These are phyloP conservation scores for Drosophila takahashii DNA, from an alignment of 1,140 invertebrate species.

Conservation along the genomic window DNA sequence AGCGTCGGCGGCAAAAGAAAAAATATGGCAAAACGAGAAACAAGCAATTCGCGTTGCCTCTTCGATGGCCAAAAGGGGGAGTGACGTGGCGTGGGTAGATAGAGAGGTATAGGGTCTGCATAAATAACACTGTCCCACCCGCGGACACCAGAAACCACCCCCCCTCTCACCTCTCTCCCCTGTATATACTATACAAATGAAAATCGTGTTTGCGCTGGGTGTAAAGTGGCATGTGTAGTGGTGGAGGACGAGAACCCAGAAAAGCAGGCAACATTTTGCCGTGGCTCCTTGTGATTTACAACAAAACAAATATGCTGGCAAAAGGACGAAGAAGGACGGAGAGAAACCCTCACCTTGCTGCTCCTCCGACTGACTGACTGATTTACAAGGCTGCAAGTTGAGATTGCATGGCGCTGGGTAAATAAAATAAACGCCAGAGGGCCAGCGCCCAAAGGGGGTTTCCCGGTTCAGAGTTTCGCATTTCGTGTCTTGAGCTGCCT, in stretches of 20 bases:
- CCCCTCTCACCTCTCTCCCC: no score
- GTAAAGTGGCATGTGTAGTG: conserved; percentile 80
- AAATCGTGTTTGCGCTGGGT: conserved; percentile 79
- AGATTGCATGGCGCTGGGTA: conserved; percentile 79
- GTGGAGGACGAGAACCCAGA: conserved; percentile 27
- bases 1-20: conserved; percentile 53
- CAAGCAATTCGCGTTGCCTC: conserved; percentile 67
- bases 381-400: conserved; percentile 79
- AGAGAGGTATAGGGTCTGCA: conserved; percentile 67
- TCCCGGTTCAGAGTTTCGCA: conserved; percentile 24
- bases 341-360: conserved; percentile 57
- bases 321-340: conserved; percentile 7
- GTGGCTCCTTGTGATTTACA: conserved; percentile 79
- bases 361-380: conserved; percentile 61
- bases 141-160: neutral
- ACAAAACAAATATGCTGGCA: conserved; percentile 80
- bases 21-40: conserved; percentile 69
- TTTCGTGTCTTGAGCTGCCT: conserved; percentile 50
- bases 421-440: conserved; percentile 74
- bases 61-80: conserved; percentile 41
- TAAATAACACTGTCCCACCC: conserved; percentile 61
- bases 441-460: neutral
- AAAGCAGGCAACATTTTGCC: conserved; percentile 64
- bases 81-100: conserved; percentile 33
- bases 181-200: conserved; percentile 73